These are phyloP conservation scores for Lymantria monacha DNA, from an alignment of 2,888 invertebrate genomes.

Conservation along the genomic window DNA sequence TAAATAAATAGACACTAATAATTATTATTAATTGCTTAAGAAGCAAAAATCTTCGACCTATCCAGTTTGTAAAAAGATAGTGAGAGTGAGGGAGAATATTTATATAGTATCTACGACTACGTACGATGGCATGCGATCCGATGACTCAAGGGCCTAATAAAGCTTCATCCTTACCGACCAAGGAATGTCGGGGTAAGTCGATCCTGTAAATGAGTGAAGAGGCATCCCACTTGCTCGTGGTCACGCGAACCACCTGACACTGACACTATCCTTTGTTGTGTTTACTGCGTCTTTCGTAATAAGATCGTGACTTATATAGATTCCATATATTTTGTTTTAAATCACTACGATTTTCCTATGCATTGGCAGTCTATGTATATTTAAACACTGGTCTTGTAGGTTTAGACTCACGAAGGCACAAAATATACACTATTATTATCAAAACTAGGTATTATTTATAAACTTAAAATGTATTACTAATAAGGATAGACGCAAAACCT, in stretches of 20 bases:
- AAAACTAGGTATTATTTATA: too few species aligned
- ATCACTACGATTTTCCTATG: constrained; percentile 38
- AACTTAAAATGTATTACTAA: too few species aligned
- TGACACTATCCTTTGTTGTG: constrained; percentile 57
- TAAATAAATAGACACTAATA: too few species aligned
- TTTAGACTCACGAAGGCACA: too few species aligned
- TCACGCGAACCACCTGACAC: constrained; percentile 71
- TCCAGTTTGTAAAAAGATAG: constrained; percentile 7
- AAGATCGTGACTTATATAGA: constrained; percentile 57
- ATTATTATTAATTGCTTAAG: too few species aligned
- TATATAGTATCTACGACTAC: constrained; percentile 2
- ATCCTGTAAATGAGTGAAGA: constrained; percentile 65
- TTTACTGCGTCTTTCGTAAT: constrained; percentile 23
- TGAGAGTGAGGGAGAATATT: constrained; percentile 21
- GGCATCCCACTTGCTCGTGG: constrained; percentile 55
- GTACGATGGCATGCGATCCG: constrained; percentile 30
- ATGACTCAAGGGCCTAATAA: constrained; percentile 52
- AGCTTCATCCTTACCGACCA: constrained; percentile 47
- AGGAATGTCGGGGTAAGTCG: constrained; percentile 67
- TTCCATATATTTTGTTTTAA: constrained; percentile 52
- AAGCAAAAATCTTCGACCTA: too few species aligned
- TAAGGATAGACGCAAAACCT: too few species aligned
- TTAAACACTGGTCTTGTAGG: too few species aligned
- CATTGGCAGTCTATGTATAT: too few species aligned
- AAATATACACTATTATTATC: too few species aligned